Conservation (phyloP, 1,140 invertebrate species). For the Heliconius melpomene region DNA sequence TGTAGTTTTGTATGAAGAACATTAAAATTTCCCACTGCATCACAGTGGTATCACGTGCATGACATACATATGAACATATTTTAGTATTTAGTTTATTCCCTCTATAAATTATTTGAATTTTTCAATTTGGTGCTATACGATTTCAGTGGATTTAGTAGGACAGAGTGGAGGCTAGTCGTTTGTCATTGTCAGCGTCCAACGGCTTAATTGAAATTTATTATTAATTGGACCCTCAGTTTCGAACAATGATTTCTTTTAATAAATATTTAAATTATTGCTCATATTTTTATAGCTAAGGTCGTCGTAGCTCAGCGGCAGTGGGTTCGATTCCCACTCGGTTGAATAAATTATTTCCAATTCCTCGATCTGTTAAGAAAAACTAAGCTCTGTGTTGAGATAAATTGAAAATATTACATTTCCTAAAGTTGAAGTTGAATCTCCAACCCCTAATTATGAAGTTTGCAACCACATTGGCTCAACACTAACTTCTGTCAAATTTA, state of each 20-base stretch:
- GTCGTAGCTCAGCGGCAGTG: background rate
- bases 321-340: background rate
- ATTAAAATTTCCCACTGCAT: background rate
- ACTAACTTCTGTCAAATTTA: too few relatives aligned
- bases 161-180: conserved; percentile 7
- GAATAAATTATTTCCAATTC: background rate
- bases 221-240: conserved; percentile 11
- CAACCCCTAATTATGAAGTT: too few relatives aligned
- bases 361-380: too few relatives aligned
- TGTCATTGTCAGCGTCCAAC: conserved; percentile 15
- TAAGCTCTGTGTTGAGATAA: too few relatives aligned
- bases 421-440: too few relatives aligned
- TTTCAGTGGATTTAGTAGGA: conserved; percentile 11
- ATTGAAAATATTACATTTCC: too few relatives aligned
- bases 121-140: conserved; percentile 14
- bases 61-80: background rate
- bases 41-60: background rate
- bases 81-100: background rate
- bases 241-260: background rate
- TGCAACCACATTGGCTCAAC: too few relatives aligned
- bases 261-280: background rate
- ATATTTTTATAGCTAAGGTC: background rate
- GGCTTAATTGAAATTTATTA: conserved; percentile 14
- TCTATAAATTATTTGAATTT: background rate
- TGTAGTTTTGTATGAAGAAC: too few relatives aligned